Base-by-base conservation (phyloP, 2,797 vertebrate species). In the Artibeus lituratus region DNA sequence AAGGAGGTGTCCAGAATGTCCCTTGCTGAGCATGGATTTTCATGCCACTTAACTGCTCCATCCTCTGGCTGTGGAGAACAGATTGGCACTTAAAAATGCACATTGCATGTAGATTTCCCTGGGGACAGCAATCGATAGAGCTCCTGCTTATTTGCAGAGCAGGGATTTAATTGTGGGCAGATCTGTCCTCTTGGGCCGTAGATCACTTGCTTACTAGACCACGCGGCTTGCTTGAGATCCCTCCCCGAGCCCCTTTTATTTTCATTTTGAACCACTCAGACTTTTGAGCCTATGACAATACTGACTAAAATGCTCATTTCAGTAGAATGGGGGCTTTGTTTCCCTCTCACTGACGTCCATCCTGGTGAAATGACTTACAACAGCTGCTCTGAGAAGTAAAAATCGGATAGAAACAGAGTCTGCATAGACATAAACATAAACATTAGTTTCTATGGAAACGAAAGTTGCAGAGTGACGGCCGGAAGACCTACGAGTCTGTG, bases 371-470 rank as follows among this genome's bases (percentile, higher is more conserved):
- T 97, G 98, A 98, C 98, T 98, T 96, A 97, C 74, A 98, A 97
- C 98, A 98, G 97, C 98, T 98, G 98, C 97, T 98, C 95, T 3
- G n/a, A 95, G 96, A 93, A 97, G 97, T 92, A 96, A 97, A 67
- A 97, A 98, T 98, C 98, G 95, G 98, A 97, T 97, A 72, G 98
- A 98, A 98, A 98, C 98, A 96, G 94, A 95, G 95, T 95, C 97
- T 95, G 97, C 94, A 92, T 84, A 95, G 98, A 95, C 96, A 98
- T 96, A 98, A 98, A 98, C 98, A 98, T 97, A 98, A 98, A 98
- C 98, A 98, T 98, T 98, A 97, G 98, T 98, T 97, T 92, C 98
- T 94, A 98, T 98, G 98, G 98, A 97, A 98, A 98, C 98, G 35
- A 73, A 98, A 98, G 98, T 98, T 97, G 53, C 96, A 81, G 93